phyloP scores from a whole-genome alignment of 2,113 vertebrate genomes.

The Cephalopholis sonnerati region DNA sequence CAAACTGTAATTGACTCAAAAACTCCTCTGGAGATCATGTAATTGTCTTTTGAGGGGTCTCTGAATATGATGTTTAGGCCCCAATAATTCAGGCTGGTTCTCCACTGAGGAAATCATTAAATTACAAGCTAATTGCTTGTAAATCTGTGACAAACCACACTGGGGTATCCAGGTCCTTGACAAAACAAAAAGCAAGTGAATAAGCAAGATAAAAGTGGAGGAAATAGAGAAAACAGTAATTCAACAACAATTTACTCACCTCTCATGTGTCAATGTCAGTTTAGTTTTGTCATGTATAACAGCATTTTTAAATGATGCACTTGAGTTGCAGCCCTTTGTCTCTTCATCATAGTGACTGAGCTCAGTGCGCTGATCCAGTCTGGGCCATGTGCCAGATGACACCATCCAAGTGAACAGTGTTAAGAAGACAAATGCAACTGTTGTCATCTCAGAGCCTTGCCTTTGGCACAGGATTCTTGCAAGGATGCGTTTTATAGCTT shows the following conservation, averaged over 20 bases:
- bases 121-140: conserved; percentile 44
- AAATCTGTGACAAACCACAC: conserved; percentile 22
- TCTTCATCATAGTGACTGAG: conserved; percentile 28
- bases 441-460: conserved; percentile 81
- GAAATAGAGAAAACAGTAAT: neutral
- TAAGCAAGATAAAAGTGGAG: neutral
- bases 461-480: conserved; percentile 53
- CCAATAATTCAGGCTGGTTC: conserved; percentile 14
- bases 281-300: conserved; percentile 45
- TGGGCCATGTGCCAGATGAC: conserved; percentile 52
- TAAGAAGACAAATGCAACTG: conserved; percentile 69
- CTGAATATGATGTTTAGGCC: conserved; percentile 46
- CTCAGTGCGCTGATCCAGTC: conserved; percentile 34
- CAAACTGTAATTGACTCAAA: conserved; percentile 23
- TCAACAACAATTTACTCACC: conserved; percentile 74
- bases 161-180: neutral
- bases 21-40: conserved; percentile 37
- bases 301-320: conserved; percentile 24
- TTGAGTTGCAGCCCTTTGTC: conserved; percentile 17
- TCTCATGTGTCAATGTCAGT: conserved; percentile 15
- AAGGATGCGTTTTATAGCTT: conserved; percentile 78
- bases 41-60: conserved; percentile 41
- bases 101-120: conserved; percentile 36
- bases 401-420: conserved; percentile 74
- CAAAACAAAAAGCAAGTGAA: conserved; percentile 4